Base-by-base conservation (phyloP, 92 coral and sea anemone species). In the Nematostella vectensis region DNA sequence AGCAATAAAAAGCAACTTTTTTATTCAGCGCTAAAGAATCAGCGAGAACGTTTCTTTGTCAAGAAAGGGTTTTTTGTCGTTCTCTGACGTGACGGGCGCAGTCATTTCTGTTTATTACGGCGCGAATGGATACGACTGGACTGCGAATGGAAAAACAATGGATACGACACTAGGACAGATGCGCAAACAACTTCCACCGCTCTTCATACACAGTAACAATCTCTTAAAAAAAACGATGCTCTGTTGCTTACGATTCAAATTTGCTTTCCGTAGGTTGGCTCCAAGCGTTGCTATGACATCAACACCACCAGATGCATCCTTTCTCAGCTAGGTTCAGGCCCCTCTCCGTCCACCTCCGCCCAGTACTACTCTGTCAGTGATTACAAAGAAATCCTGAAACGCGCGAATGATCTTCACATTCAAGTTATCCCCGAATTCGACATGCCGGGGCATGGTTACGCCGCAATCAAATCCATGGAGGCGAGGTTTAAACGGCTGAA, bases 401-500 rank as follows among this genome's bases (percentile, higher is more conserved):
- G 74, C 50, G 98, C 93, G 23, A 83, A 74, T 28, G 70, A 71
- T 11, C 93, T 77, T 3, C 89, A 78, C 17, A 87, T 91, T 21
- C 71, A 91, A 45, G 87, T 91, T 12, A 86, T 91, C 39, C 98
- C 98, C 6, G 98, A 91, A 47, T 91, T 91, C 61, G 98, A 91
- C 71, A 91, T 91, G 96, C 98, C 98, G 3, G 98, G 98, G 0
- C 87, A 79, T 40, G 87, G 87, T 4, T 65, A 80, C 31, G 88
- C 95, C 1, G 81, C 88, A 4, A 76, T 85, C 8, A 80, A 80
- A 72, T 73, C 95, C 6, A 85, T 85, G 95, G 69, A 49, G 15
- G 79, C 79, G 6, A 68, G 95, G 21, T 67, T 57, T 40, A 31
- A 63, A 20, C 58, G 55, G 37, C 68, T 75, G 27, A 70, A 59